Conservation (phyloP, 2,113 vertebrate genomes). For the Alethe castanea region DNA sequence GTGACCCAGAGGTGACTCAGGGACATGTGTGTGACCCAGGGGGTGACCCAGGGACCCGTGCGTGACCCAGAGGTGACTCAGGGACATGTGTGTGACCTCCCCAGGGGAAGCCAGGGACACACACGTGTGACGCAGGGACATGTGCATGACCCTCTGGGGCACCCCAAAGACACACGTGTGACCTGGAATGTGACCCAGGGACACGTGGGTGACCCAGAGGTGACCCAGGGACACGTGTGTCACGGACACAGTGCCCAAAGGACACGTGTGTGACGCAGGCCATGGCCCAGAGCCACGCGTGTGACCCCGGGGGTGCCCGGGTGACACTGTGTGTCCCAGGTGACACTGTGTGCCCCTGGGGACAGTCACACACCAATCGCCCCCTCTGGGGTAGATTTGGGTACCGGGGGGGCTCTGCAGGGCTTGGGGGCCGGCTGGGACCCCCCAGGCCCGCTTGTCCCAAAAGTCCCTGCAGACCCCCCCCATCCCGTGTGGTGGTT, state of each 20-base stretch:
- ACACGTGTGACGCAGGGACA: too few species aligned
- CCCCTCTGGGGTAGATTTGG: neutral
- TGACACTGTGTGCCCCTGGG: neutral
- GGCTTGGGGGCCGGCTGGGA: neutral
- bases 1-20: too few species aligned
- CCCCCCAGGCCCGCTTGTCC: neutral
- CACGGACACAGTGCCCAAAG: too few species aligned
- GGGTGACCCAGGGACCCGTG: too few species aligned
- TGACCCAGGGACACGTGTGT: too few species aligned
- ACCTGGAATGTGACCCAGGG: too few species aligned
- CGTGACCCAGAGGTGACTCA: too few species aligned
- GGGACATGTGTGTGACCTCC: too few species aligned
- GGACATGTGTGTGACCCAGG: too few species aligned
- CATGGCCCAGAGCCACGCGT: neutral
- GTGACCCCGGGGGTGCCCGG: neutral
- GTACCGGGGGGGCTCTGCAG: neutral
- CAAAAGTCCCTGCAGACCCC: neutral
- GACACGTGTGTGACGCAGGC: neutral
- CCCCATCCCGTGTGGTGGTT: neutral
- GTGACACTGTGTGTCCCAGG: neutral
- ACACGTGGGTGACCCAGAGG: too few species aligned
- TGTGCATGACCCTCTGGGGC: neutral
- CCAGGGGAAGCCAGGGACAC: too few species aligned
- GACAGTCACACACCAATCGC: neutral
- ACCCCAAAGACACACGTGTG: neutral